phyloP scores from a whole-genome alignment of 2,113 vertebrate genomes.

The Erythrolamprus reginae region DNA sequence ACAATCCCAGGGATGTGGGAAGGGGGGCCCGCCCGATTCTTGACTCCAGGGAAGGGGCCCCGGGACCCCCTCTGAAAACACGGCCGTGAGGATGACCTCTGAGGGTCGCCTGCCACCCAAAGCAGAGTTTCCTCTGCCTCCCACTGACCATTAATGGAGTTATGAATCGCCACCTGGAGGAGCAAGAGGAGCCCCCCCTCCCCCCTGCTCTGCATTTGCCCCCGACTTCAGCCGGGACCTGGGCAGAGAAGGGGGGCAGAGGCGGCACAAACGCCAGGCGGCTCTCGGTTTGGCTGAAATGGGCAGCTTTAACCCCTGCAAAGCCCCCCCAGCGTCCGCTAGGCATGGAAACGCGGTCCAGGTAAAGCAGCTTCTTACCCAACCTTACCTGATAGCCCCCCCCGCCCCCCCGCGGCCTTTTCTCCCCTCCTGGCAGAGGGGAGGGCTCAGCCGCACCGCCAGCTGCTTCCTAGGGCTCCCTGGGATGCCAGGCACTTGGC shows the following conservation, averaged over 20 bases:
- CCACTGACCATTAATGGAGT: background rate
- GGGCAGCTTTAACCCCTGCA: background rate
- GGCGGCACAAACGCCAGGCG: no score
- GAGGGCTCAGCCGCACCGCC: background rate
- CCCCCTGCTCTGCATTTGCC: background rate
- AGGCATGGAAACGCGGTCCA: background rate
- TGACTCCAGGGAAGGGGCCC: no score
- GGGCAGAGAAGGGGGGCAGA: no score
- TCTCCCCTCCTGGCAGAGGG: background rate
- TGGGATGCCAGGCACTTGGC: background rate
- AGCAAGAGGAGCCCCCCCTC: no score
- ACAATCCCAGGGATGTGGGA: background rate
- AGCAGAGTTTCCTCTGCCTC: background rate
- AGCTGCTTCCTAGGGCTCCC: background rate
- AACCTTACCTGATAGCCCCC: background rate
- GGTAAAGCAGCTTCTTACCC: background rate
- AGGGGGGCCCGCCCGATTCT: no score
- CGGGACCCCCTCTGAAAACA: no score
- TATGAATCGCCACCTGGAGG: background rate
- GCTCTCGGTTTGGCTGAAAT: no score
- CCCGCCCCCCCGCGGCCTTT: background rate
- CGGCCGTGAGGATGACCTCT: no score
- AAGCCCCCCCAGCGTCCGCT: background rate
- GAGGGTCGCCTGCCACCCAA: no score
- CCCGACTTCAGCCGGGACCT: background rate